These are phyloP conservation scores for Diloba caeruleocephala DNA, from an alignment of 2,888 invertebrate genomes.

Conservation along the genomic window DNA sequence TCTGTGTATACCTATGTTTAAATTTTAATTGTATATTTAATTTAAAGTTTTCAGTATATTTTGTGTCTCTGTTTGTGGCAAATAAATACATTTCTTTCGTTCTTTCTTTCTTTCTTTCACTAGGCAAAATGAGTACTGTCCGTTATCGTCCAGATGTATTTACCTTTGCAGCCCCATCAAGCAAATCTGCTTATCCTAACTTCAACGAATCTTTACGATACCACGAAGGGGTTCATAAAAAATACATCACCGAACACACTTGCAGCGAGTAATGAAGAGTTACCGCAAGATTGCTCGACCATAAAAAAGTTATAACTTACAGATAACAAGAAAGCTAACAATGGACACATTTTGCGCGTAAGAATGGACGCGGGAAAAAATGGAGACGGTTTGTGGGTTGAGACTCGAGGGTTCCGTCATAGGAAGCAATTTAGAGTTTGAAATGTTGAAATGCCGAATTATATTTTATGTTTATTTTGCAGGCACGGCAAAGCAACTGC, in stretches of 20 bases:
- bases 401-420: constrained; percentile 22
- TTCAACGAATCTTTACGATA: constrained; percentile 19
- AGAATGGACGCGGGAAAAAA: constrained; percentile 20
- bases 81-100: no score
- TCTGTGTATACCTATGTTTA: no score
- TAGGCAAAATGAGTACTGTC: no score
- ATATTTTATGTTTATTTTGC: no score
- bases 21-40: no score
- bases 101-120: no score
- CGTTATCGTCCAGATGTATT: not conserved
- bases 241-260: constrained; percentile 26
- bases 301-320: constrained; percentile 58
- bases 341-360: constrained; percentile 34
- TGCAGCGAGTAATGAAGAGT: constrained; percentile 48
- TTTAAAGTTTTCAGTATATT: no score
- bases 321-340: constrained; percentile 61
- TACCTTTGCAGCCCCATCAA: not conserved
- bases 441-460: no score
- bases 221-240: constrained; percentile 35
- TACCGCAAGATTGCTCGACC: constrained; percentile 49
- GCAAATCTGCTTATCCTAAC: not conserved
- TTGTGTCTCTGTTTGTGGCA: no score
- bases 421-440: not conserved
- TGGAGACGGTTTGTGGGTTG: not conserved
- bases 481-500: no score